Evolutionary conservation across 2,888 invertebrate genomes (phyloP), one percentile per base, ranked within the genome.

Genomic region (Clusia tigrina): DNA sequence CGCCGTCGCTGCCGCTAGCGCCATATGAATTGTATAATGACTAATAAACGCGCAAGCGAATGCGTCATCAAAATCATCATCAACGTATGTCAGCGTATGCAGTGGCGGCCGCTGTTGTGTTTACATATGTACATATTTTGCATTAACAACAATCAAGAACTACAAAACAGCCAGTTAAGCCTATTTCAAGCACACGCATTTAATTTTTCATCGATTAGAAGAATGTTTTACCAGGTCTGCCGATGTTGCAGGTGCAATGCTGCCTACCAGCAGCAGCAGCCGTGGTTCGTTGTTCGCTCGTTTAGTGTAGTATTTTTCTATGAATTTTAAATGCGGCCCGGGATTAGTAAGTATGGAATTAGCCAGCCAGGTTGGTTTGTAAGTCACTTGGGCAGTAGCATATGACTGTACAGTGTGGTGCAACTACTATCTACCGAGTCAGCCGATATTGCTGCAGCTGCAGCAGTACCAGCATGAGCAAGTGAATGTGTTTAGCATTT

Each of bases 401-500:
- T 60, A 46, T 62, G 52, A 54, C 54, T 17, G 38, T 22, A 25
- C 52, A 17, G 23, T n/a, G n/a, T n/a, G n/a, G n/a, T n/a, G n/a
- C n/a, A n/a, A n/a, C n/a, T n/a, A n/a, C 26, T 48, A 17, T 18
- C 24, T 38, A 42, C n/a, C 12, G 15, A 53, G 17, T 24, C 22
- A 15, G 25, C 18, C 54, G 59, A 23, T 22, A n/a, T 18, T 42
- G 55, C 51, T 61, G 18, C 51, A 24, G 22, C 55, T 52, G 51
- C 38, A 24, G 37, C 52, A 18, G 26, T 56, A n/a, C n/a, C n/a
- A n/a, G n/a, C n/a, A n/a, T n/a, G n/a, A n/a, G 42, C 17, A 62
- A 65, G 65, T 67, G 67, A 67, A 65, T 64, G 67, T 65, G 67
- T 67, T 67, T 67, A 25, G 32, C 59, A 63, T 62, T 67, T 63